phyloP scores from a whole-genome alignment of 2,113 vertebrate species.

The Colistium nudipinnis region DNA sequence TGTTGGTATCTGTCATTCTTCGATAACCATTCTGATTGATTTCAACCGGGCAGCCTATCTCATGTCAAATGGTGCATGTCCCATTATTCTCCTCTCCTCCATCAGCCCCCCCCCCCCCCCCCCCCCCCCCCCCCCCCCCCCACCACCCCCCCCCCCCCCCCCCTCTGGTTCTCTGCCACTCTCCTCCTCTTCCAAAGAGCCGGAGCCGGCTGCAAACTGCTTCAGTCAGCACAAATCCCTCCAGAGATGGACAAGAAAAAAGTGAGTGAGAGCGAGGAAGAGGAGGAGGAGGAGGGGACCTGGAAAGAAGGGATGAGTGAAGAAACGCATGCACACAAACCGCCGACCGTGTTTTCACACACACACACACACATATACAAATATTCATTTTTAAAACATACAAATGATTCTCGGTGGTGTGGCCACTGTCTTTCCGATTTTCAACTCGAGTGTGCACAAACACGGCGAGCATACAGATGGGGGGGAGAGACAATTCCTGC shows the following conservation, averaged over 20 bases:
- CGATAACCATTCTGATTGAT: conserved; percentile 63
- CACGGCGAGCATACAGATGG: conserved; percentile 48
- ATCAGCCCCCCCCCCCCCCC: conserved; percentile 1
- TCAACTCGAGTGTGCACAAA: neutral
- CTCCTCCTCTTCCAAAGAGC: conserved; percentile 56
- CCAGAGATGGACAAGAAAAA: conserved; percentile 60
- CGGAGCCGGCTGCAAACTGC: conserved; percentile 70
- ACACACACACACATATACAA: neutral
- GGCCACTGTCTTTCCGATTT: conserved; percentile 17
- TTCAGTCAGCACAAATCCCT: conserved; percentile 80
- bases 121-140: conserved; percentile 10
- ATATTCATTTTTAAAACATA: conserved; percentile 33
- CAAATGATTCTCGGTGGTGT: conserved; percentile 45
- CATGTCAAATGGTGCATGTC: conserved; percentile 56
- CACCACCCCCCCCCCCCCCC: neutral
- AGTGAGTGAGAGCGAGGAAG: conserved; percentile 54
- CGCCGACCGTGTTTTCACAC: conserved; percentile 9
- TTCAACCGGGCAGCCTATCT: conserved; percentile 58
- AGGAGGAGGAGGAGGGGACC: conserved; percentile 28
- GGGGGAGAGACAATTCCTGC: conserved; percentile 32
- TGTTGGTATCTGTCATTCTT: conserved; percentile 41
- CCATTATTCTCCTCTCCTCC: conserved; percentile 45
- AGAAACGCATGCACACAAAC: conserved; percentile 27
- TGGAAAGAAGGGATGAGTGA: conserved; percentile 8
- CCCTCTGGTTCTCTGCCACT: conserved; percentile 40